Conservation (phyloP, 2,888 invertebrate species). For the Epinotia brunnichana region DNA sequence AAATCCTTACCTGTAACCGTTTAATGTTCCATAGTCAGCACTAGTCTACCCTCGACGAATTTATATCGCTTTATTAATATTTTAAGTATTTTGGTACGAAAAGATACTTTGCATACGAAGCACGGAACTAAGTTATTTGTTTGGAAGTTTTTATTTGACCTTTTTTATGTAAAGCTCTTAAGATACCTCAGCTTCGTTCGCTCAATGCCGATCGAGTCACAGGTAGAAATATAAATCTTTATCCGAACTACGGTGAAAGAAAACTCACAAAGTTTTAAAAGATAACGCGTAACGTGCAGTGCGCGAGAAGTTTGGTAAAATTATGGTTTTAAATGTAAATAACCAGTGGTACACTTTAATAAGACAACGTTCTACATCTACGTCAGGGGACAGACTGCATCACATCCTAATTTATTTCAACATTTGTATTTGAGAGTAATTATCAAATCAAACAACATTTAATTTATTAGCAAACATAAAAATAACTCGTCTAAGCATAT, state of each 20-base stretch:
- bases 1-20: too few relatives aligned
- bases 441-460: too few relatives aligned
- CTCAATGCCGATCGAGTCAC: conserved; percentile 5
- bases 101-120: conserved; percentile 29
- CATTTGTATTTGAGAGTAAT: not conserved
- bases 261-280: conserved; percentile 4
- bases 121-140: conserved; percentile 27
- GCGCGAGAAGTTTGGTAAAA: not conserved
- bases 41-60: too few relatives aligned
- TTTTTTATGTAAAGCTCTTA: conserved; percentile 31
- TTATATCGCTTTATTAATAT: not conserved
- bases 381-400: not conserved
- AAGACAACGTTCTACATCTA: conserved; percentile 18
- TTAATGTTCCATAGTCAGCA: too few relatives aligned
- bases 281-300: not conserved
- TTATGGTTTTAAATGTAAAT: not conserved
- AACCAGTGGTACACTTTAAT: conserved; percentile 19
- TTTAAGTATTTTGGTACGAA: conserved; percentile 10
- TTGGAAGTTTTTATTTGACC: conserved; percentile 30
- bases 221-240: conserved; percentile 20
- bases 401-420: not conserved
- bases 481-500: too few relatives aligned
- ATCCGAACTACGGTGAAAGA: conserved; percentile 7
- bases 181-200: conserved; percentile 12
- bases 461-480: too few relatives aligned